Base-by-base conservation (phyloP, 2,797 vertebrate genomes). In the Arnoldichthys spilopterus region DNA sequence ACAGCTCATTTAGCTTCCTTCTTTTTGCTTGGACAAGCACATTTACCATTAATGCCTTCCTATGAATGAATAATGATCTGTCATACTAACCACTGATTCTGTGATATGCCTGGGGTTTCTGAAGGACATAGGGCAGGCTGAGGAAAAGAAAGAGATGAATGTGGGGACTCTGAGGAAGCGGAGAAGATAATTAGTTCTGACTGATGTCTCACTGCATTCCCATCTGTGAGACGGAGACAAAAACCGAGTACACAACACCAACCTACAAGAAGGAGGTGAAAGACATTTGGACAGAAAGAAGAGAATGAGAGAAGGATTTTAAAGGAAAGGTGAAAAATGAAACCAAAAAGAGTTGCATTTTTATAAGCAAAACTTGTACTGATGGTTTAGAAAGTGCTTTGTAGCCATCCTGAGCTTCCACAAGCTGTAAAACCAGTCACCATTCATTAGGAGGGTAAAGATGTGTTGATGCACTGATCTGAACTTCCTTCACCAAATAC, bases 11-110 rank as follows among this genome's bases (percentile, higher is more conserved):
- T 67, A 76, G 20, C 22, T 18, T 18, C 13, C 18, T 32, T 20
- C 22, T 24, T 51, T 62, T 67, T 73, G 70, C 70, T 54, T 37
- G 47, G 49, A 47, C 16, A 61, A 47, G 61, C 34, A 30, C 45
- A 58, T 73, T 79, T 72, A 16, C 26, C 51, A 28, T 73, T 73
- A 73, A 73, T 59, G 62, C 22, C 32, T 40, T 61, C 30, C 71
- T 74, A 47, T 0, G 49, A 74, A 56, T 67, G 71, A 81, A 72
- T 72, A 77, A 74, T 37, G 61, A 59, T 24, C 34, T 58, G 53
- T 30, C 67, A 56, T 56, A 37, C 6, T 12, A 63, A 68, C 28
- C 45, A 56, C 16, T 18, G 72, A n/a, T 13, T 32, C 34, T 7
- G 4, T 63, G 59, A 43, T 32, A 8, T 13, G 24, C 16, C 20